Evolutionary conservation across 2,888 invertebrate genomes (phyloP), one percentile per base, ranked within the genome.

Genomic region (Aphodius granarius): DNA sequence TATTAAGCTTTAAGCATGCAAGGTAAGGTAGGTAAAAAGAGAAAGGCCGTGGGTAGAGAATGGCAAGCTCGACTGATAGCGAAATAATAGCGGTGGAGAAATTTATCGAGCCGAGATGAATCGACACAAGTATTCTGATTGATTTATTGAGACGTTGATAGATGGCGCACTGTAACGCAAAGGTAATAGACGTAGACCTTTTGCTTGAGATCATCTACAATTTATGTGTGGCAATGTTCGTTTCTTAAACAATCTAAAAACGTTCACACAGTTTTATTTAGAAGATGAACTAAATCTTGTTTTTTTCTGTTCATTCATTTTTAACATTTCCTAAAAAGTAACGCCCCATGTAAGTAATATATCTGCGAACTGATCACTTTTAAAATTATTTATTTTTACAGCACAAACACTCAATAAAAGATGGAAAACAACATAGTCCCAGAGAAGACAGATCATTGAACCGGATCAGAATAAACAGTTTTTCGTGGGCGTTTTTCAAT

Each of bases 91-190:
- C 20, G 23, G 65, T 16, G n/a, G 19, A 65, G 65, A 83, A 84
- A 85, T 85, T 85, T 84, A 85, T 84, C 83, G 83, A 82, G 81
- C 79, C 80, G 79, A 82, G 82, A 84, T 84, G 84, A 83, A 83
- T 82, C 82, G 81, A 83, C 83, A 81, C 77, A 68, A 78, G 82
- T 78, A 81, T 80, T 81, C 80, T 84, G 84, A 85, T 85, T 86
- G 86, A 86, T 86, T 86, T 86, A 86, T 86, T 84, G 84, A 80
- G 86, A 86, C 85, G 83, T 84, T 85, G 86, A 86, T 84, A 84
- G 85, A 86, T 86, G 80, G 80, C 78, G 64, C 19, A 21, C 20
- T 71, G 5, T 17, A 63, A 63, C 65, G 65, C n/a, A 13, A n/a
- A 13, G 71, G n/a, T 62, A 62, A 71, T 43, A 22, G 16, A 22